Conservation (phyloP, 1,140 invertebrate species). For the Leptinotarsa lineolata region DNA sequence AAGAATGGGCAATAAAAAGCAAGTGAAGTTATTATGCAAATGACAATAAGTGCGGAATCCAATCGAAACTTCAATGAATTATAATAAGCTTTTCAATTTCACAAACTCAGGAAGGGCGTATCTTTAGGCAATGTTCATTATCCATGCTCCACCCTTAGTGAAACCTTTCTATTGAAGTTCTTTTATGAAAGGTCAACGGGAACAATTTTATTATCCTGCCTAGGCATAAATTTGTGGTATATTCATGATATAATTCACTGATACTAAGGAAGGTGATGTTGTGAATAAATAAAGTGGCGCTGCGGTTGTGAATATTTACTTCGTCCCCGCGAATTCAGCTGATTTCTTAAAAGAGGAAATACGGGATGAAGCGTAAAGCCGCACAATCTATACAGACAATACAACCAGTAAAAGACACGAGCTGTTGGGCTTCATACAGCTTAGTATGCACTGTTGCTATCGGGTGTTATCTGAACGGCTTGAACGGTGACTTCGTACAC, state of each 20-base stretch:
- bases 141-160: not conserved
- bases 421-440: slow-evolving; percentile 59
- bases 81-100: not conserved
- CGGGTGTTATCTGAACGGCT: slow-evolving; percentile 75
- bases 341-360: not conserved
- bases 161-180: not conserved
- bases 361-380: slow-evolving; percentile 12
- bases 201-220: not conserved
- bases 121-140: not conserved
- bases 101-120: not conserved
- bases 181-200: not conserved
- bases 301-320: not conserved
- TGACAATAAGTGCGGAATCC: not conserved
- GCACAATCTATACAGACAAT: slow-evolving; percentile 24
- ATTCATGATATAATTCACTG: not conserved
- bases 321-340: not conserved
- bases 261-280: not conserved
- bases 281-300: not conserved
- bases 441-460: slow-evolving; percentile 68
- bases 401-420: slow-evolving; percentile 35
- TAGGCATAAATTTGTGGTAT: not conserved
- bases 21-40: not conserved
- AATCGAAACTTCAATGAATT: not conserved
- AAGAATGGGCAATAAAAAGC: not conserved
- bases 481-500: slow-evolving; percentile 86